These are phyloP conservation scores for Rhea pennata DNA, from an alignment of 2,113 vertebrate genomes.

Conservation along the genomic window DNA sequence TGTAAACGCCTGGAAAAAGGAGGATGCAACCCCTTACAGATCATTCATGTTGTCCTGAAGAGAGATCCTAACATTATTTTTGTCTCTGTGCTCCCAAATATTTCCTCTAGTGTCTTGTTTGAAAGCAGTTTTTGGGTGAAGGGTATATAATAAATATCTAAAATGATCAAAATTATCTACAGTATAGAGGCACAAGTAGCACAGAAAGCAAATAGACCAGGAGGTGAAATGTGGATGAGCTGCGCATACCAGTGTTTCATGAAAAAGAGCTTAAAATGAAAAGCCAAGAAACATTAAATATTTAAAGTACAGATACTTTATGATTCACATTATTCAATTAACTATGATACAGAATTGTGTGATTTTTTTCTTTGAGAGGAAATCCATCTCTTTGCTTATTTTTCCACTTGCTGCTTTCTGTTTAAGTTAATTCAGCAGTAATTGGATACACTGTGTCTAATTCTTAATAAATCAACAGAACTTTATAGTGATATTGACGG, in stretches of 20 bases:
- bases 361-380: constrained; percentile 44
- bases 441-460: constrained; percentile 79
- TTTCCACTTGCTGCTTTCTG: constrained; percentile 66
- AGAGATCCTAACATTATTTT: neutral
- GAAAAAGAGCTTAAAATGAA: constrained; percentile 32
- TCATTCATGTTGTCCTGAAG: neutral
- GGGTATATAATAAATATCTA: constrained; percentile 51
- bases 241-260: constrained; percentile 24
- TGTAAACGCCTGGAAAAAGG: neutral
- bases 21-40: neutral
- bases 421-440: constrained; percentile 69
- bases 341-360: constrained; percentile 7
- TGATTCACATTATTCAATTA: constrained; percentile 52
- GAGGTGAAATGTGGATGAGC: constrained; percentile 63
- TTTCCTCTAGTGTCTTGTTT: constrained; percentile 1
- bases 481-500: constrained; percentile 79
- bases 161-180: constrained; percentile 60
- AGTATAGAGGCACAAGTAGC: constrained; percentile 42
- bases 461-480: constrained; percentile 81
- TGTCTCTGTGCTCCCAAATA: neutral
- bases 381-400: constrained; percentile 62
- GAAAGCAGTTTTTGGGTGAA: constrained; percentile 57
- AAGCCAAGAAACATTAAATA: constrained; percentile 53
- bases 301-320: constrained; percentile 44
- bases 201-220: constrained; percentile 29